A percentile compares a stretch with the other conserved stretches of the same genome.
Conservation (phyloP, 2,113 vertebrate species). For the Chaetorhynchus papuensis region DNA sequence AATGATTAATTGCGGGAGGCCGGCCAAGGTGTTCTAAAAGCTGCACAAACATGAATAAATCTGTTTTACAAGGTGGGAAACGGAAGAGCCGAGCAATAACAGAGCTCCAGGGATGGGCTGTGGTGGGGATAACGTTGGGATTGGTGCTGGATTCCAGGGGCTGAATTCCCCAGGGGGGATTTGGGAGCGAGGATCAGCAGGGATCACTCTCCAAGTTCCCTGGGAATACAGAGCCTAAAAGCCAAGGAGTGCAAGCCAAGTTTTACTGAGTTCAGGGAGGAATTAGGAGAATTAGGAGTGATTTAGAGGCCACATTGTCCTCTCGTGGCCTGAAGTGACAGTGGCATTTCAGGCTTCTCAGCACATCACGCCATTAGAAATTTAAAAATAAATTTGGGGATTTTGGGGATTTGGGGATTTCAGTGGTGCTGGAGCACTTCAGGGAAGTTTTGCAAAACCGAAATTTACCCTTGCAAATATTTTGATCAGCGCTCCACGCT, state of each 20-base stretch:
- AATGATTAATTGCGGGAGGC: neutral
- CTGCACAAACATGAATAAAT: neutral
- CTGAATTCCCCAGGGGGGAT: neutral
- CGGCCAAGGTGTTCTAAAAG: neutral
- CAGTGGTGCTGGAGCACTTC: rapidly evolving
- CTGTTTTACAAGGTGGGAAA: neutral
- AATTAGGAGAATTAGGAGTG: neutral
- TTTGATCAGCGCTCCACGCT: too few relatives aligned
- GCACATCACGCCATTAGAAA: rapidly evolving
- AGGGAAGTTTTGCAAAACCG: neutral
- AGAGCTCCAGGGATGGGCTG: neutral
- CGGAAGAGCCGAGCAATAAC: neutral
- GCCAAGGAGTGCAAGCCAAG: neutral
- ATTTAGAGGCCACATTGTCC: neutral
- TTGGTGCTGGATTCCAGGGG: neutral
- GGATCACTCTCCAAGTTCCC: neutral
- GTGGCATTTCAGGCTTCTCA: neutral
- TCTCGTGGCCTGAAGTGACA: neutral
- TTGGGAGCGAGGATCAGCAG: neutral
- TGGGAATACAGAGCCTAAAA: neutral
- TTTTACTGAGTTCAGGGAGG: neutral
- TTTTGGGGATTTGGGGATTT: neutral
- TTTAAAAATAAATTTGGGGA: neutral
- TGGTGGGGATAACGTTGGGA: neutral
- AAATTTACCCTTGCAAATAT: neutral